Conservation (phyloP, 1,140 invertebrate species). For the Drosophila obscura region DNA sequence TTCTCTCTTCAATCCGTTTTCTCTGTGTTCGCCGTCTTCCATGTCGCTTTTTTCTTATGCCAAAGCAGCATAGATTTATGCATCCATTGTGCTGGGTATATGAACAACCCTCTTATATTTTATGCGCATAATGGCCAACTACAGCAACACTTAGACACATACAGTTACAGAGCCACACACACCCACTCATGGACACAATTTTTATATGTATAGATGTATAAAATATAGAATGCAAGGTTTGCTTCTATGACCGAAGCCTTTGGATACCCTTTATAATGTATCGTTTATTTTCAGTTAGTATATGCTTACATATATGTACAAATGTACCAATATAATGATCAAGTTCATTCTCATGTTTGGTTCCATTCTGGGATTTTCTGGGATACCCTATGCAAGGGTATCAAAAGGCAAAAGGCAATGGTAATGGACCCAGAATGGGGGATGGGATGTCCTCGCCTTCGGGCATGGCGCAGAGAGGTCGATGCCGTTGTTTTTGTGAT, state of each 20-base stretch:
- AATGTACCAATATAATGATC: too few species aligned
- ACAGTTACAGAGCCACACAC: not conserved
- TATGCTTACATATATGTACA: too few species aligned
- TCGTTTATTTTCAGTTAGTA: too few species aligned
- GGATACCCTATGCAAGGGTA: too few species aligned
- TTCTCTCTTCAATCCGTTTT: too few species aligned
- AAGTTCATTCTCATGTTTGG: too few species aligned
- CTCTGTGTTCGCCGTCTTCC: not conserved
- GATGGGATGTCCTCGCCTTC: constrained; percentile 23
- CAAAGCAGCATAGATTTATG: constrained; percentile 74
- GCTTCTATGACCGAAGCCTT: too few species aligned
- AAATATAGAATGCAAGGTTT: constrained; percentile 34
- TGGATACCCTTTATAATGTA: too few species aligned
- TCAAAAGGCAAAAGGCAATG: too few species aligned
- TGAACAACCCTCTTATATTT: constrained; percentile 81
- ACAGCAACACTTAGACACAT: constrained; percentile 37
- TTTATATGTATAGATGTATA: constrained; percentile 35
- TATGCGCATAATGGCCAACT: constrained; percentile 80
- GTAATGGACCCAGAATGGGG: constrained; percentile 19
- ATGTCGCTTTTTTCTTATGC: not conserved
- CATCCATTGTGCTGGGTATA: constrained; percentile 75
- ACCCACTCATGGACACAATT: constrained; percentile 15
- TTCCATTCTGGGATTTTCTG: not conserved
- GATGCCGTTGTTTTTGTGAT: constrained; percentile 68
- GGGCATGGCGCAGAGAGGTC: constrained; percentile 29